phyloP scores from a whole-genome alignment of 2,797 vertebrate genomes.

The Alca torda region DNA sequence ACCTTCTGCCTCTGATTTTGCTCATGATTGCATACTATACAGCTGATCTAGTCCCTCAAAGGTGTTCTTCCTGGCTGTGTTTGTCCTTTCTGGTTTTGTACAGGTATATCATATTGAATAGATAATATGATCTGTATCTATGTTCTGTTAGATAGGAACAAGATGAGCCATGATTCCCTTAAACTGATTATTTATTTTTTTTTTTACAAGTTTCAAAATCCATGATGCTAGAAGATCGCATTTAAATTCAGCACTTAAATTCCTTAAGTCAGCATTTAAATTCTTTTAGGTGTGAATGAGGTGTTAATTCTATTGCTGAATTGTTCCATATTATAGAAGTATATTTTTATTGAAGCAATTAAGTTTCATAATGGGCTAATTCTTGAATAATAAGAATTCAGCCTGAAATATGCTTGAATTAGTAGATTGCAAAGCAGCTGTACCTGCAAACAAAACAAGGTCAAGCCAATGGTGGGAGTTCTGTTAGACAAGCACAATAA shows the following conservation, averaged over 20 bases:
- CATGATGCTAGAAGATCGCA: neutral
- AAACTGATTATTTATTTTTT: neutral
- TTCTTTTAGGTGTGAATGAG: neutral
- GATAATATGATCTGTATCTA: neutral
- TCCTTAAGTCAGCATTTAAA: neutral
- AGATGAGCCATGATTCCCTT: neutral
- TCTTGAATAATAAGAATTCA: neutral
- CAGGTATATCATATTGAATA: neutral
- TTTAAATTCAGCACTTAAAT: slow-evolving; percentile 26
- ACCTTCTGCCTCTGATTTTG: neutral
- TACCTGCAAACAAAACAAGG: neutral
- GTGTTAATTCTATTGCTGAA: neutral
- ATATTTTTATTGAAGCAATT: neutral
- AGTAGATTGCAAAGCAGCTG: neutral
- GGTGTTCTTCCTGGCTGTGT: neutral
- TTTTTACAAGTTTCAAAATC: neutral
- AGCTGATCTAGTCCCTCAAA: neutral
- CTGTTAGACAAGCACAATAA: neutral
- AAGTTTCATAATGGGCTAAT: neutral
- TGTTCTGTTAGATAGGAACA: neutral
- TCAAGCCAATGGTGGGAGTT: neutral
- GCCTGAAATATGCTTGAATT: neutral
- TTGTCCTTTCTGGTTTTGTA: neutral
- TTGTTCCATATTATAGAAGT: neutral
- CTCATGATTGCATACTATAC: neutral